Base-by-base conservation (phyloP, 2,888 invertebrate genomes). In the Clivina fossor region DNA sequence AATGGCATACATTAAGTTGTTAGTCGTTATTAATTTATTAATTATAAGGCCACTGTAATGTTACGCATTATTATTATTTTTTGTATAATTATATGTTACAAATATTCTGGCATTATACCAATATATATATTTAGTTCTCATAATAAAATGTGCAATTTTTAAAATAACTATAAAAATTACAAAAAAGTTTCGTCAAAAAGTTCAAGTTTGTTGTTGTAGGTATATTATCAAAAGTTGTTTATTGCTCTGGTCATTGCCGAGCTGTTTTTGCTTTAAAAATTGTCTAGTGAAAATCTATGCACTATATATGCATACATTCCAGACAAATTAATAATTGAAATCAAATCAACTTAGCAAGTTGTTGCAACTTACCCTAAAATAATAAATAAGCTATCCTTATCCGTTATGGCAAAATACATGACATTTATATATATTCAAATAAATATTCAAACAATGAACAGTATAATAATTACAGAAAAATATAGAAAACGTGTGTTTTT, bases 361-460 rank as follows among this genome's bases (percentile, higher is more conserved):
- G 32, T 33, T 30, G 40, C 38, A 43, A 44, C 44, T 53, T 53
- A 44, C 11, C 18, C 51, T 44, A 53, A n/a, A n/a, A 38, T 30
- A 53, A 53, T 53, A 53, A 53, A 53, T 53, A 53, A 26, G 40
- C 53, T 53, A 53, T 44, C 43, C 53, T 41, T 51, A 48, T 48
- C 48, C 40, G 40, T 28, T 49, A 53, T 35, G 40, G 38, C 28
- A 44, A 53, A 53, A 41, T 43, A 44, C 44, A 33, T 44, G 53
- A 35, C 35, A 44, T 53, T 44, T 44, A 53, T 44, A 53, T 43
- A 53, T 44, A 26, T 51, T 44, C 22, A 43, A 53, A 43, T 43
- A 53, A 53, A 35, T 44, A 53, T 44, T 22, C 44, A 53, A 32
- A 26, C 33, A 53, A 24, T 24, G n/a, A n/a, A n/a, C n/a, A 2